Evolutionary conservation across 92 coral and sea anemone genomes (phyloP).

Genomic region (Phenganax stokvisi): DNA sequence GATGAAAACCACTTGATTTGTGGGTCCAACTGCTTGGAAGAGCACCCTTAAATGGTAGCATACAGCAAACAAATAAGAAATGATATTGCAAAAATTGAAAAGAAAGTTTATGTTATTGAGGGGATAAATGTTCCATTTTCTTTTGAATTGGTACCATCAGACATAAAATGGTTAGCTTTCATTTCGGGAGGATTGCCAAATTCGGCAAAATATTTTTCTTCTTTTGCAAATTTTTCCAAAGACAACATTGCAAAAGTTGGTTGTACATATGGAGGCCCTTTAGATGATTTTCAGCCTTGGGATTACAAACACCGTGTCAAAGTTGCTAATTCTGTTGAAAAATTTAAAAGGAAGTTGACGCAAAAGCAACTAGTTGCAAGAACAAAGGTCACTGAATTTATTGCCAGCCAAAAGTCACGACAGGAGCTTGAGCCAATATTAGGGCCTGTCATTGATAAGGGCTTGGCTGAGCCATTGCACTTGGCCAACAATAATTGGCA

Average conservation of each 20-base stretch:
- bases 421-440: conserved; percentile 44
- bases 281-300: conserved; percentile 42
- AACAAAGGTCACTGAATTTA: conserved; percentile 42
- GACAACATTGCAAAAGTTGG: conserved; percentile 11
- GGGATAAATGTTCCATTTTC: conserved; percentile 27
- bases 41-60: conserved; percentile 37
- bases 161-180: conserved; percentile 50
- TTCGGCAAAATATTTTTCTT: conserved; percentile 47
- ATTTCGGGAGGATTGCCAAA: conserved; percentile 52
- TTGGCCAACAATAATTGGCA: conserved; percentile 42
- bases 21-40: conserved; percentile 42
- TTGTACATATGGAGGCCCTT: conserved; percentile 25
- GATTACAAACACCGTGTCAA: conserved; percentile 35
- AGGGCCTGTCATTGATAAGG: conserved; percentile 48
- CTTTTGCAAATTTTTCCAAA: conserved; percentile 50
- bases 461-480: conserved; percentile 47
- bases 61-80: conserved; percentile 34
- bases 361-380: conserved; percentile 39
- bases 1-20: conserved; percentile 34
- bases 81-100: conserved; percentile 33
- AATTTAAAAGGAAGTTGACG: conserved; percentile 28
- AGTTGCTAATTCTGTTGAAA: conserved; percentile 39
- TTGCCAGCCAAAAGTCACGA: conserved; percentile 49
- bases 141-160: conserved; percentile 42
- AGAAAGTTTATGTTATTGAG: conserved; percentile 28